Evolutionary conservation across 2,888 invertebrate genomes (phyloP).

Genomic region (Thelaira solivaga): DNA sequence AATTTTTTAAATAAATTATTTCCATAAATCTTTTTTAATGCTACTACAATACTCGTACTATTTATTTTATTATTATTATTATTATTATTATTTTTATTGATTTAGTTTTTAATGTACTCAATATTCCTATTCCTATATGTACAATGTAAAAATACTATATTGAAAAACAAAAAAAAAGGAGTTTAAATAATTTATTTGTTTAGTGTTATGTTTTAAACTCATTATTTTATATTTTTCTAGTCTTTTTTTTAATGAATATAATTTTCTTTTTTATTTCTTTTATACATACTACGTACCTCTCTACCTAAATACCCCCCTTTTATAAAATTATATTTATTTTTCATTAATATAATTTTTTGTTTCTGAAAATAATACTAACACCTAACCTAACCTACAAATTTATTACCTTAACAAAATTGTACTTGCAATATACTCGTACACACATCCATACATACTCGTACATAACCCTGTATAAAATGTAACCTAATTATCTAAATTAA

Average conservation of each 20-base stretch:
- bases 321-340: conserved; percentile 12
- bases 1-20: conserved; percentile 27
- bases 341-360: too few relatives aligned
- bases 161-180: neutral
- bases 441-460: conserved; percentile 2
- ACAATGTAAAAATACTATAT: neutral
- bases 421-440: neutral
- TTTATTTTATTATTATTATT: conserved; percentile 50
- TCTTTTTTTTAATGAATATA: conserved; percentile 41
- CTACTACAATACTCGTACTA: conserved; percentile 26
- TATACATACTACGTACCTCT: conserved; percentile 46
- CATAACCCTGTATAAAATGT: conserved; percentile 13
- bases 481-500: conserved; percentile 8
- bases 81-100: conserved; percentile 4
- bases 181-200: conserved; percentile 40
- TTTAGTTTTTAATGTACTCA: conserved; percentile 42
- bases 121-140: conserved; percentile 18
- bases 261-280: conserved; percentile 65
- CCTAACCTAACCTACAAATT: too few relatives aligned
- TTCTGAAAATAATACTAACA: too few relatives aligned
- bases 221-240: conserved; percentile 29
- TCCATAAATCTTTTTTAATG: conserved; percentile 35
- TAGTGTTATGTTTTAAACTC: conserved; percentile 38
- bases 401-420: conserved; percentile 31
- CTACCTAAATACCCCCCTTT: conserved; percentile 23